Conservation (phyloP, 2,113 vertebrate genomes). For the Elephantulus edwardii region DNA sequence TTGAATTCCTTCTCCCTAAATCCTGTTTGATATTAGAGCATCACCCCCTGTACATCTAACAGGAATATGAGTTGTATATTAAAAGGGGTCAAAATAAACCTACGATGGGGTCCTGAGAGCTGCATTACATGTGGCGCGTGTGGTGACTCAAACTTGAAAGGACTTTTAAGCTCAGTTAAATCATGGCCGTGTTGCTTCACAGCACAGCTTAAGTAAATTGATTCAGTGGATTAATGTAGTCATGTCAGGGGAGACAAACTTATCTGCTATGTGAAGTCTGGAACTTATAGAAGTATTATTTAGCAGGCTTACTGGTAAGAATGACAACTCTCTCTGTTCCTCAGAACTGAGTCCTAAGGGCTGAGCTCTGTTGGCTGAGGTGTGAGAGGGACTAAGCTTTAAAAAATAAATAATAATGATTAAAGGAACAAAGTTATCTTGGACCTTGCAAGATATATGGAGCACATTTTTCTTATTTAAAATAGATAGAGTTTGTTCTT, state of each 20-base stretch:
- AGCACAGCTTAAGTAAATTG: constrained; percentile 69
- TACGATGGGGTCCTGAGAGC: background rate
- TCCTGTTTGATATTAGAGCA: constrained; percentile 5
- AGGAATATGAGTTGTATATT: background rate
- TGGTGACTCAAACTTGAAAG: constrained; percentile 44
- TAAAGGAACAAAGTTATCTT: constrained; percentile 44
- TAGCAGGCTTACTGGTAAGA: constrained; percentile 61
- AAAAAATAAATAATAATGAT: constrained; percentile 69
- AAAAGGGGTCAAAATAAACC: constrained; percentile 2
- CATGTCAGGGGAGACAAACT: constrained; percentile 69
- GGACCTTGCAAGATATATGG: constrained; percentile 51
- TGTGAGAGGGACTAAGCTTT: constrained; percentile 15
- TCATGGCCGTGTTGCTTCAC: background rate
- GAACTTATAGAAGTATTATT: constrained; percentile 75
- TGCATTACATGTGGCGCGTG: background rate
- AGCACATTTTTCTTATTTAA: constrained; percentile 64
- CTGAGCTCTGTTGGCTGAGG: constrained; percentile 34
- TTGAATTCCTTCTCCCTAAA: constrained; percentile 23
- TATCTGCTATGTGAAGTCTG: constrained; percentile 69
- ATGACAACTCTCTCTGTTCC: constrained; percentile 73
- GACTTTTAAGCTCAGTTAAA: constrained; percentile 64
- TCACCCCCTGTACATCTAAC: constrained; percentile 19
- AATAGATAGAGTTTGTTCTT: constrained; percentile 48
- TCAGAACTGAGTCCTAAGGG: constrained; percentile 57
- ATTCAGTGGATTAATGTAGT: constrained; percentile 77